Base-by-base conservation (phyloP, 2,888 invertebrate genomes). In the Polylopha cassiicola region DNA sequence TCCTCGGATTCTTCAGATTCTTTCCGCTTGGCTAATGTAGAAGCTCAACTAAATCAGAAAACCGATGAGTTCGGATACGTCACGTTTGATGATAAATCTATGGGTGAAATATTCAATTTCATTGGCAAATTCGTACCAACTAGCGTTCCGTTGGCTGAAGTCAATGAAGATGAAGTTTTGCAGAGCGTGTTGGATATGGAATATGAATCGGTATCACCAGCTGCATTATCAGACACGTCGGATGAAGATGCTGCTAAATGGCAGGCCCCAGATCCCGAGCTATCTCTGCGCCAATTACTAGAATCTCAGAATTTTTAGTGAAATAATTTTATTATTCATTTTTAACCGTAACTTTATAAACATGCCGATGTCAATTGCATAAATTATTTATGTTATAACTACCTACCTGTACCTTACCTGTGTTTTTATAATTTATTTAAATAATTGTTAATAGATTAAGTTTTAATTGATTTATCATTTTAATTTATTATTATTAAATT, bases 181-280 rank as follows among this genome's bases (percentile, higher is more conserved):
- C 41, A 28, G 15, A 46, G n/a, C 16, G 36, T 46, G 10, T 4
- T 24, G 9, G 33, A 20, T 11, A 44, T 39, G 26, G 44, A 61
- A 4, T 74, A 74, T 39, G 77, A 78, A 47, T 73, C 74, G 0
- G 65, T 77, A 41, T 76, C 75, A 8, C 74, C 78, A n/a, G 68
- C 63, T 7, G 65, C 62, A 29, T 31, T 47, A 15, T 47, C 47
- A 20, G 60, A 61, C 32, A 39, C 31, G 15, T 36, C 20, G 5
- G 55, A 58, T 9, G 55, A 51, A 13, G 43, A 81, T 61, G 24
- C 24, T 6, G 17, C 39, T 3, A 32, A 14, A 10, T 56, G 52
- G 52, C 39, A 32, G 30, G 50, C 56, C 1, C 27, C 46, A 20
- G 51, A 53, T n/a, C 48, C 53, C 3, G 47, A 48, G n/a, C 51